Evolutionary conservation across 2,113 vertebrate species (phyloP), one percentile per base, ranked within the genome.

Genomic region (Triplophysa rosa): DNA sequence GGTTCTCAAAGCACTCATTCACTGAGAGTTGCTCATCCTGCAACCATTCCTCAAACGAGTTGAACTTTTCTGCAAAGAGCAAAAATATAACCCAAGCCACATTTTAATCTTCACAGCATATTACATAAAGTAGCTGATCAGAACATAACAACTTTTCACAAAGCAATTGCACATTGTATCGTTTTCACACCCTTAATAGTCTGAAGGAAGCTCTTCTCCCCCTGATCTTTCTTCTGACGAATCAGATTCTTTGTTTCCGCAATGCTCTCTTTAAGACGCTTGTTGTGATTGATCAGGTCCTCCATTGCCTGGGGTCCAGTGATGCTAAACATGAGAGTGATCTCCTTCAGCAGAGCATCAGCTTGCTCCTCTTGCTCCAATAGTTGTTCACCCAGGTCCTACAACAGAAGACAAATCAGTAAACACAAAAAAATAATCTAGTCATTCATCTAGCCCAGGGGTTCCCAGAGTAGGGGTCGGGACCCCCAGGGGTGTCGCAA

Each of bases 1-100:
- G 91, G 47, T 93, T 89, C 71, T 97, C 95, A 82, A 97, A 98
- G 81, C 95, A 97, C 33, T 96, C 95, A 5, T 95, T 94, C 77
- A 96, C 91, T 9, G 90, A 93, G 19, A 95, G 74, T 87, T 95
- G 94, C 79, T 92, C 63, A 67, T 90, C 93, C 91, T 93, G 93
- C 87, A 97, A 93, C 95, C 94, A 96, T 33, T 94, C 93, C 63
- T 93, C 94, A 84, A 96, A 97, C 47, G 90, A 91, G 88, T 95
- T 92, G 73, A 87, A 95, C 4, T 96, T 94, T 87, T 95, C 96
- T 98, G 86, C 13, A 86, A 83, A 78, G 77, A 52, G 2, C 52
- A 17, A 63, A 33, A 66, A 42, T 0, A 8, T 2, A 5, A 64
- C 11, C 75, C 21, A 49, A n/a, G 33, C 33, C 33, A 37, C 33